Base-by-base conservation (phyloP, 2,888 invertebrate species). In the Tipula confusa region DNA sequence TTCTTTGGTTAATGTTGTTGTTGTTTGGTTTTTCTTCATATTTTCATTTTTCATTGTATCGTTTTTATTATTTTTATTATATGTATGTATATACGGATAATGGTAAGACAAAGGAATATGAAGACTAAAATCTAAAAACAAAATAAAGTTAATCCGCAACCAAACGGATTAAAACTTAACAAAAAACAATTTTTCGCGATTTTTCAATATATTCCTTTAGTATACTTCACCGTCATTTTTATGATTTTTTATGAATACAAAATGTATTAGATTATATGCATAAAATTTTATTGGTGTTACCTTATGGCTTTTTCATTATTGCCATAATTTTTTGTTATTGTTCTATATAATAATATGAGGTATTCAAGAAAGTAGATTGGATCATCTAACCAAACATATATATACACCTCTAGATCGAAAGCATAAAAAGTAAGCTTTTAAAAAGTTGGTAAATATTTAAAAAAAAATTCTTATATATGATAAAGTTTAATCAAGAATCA, bases 281-380 rank as follows among this genome's bases (percentile, higher is more conserved):
- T 64, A 64, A 64, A 64, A 64, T 64, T 64, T 64, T 64, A 64
- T 64, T 64, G 64, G 64, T 64, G 64, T 24, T 64, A 64, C 64
- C 64, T 64, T 64, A 64, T 64, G 64, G 24, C 64, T 64, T 64
- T 64, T 24, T 64, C 64, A 64, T 24, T 64, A 64, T 24, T 64
- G 64, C 64, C 64, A 9, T 24, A 24, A 7, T 24, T 64, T 38
- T 31, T 31, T 36, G 6, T 43, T 24, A 24, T 24, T 64, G 24
- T 24, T 64, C 9, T 64, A n/a, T n/a, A n/a, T n/a, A n/a, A n/a
- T n/a, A n/a, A n/a, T n/a, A n/a, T n/a, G n/a, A 24, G 24, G 9
- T 64, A 24, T 24, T 9, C 5, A 64, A 24, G 1, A 6, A 24
- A 64, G n/a, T 64, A 24, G 11, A 64, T 64, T 64, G 64, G 24